A percentile compares a stretch with the other conserved stretches of the same genome.
Conservation (phyloP, 2,797 vertebrate genomes). For the Sebastes iracundus region DNA sequence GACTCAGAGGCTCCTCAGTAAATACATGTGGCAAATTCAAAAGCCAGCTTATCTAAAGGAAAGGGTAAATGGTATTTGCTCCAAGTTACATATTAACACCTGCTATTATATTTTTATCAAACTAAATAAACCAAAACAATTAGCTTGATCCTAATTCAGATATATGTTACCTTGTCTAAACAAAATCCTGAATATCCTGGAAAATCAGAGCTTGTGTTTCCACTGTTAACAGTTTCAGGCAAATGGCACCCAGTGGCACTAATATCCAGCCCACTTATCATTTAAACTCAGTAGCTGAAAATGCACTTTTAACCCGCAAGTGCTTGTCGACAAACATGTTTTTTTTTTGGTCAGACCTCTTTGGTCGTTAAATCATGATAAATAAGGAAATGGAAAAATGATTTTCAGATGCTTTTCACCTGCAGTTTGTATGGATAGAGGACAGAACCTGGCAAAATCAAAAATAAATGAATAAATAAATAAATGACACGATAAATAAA, state of each 20-base stretch:
- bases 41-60: background rate
- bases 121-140: slow-evolving; percentile 2
- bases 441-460: too few relatives aligned
- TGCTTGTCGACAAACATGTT: background rate
- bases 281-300: background rate
- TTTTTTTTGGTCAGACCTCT: background rate
- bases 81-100: background rate
- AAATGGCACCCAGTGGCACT: background rate
- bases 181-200: background rate
- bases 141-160: background rate
- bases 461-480: too few relatives aligned
- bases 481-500: too few relatives aligned
- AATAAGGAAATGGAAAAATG: background rate
- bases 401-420: background rate
- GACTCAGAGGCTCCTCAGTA: background rate
- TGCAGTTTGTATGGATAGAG: too few relatives aligned
- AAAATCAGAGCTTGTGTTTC: background rate
- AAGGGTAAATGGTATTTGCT: background rate
- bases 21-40: background rate
- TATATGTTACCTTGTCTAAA: slow-evolving; percentile 6
- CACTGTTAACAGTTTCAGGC: background rate
- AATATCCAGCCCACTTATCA: background rate
- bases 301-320: background rate
- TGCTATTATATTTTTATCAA: background rate
- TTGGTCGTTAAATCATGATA: background rate